Evolutionary conservation across 2,113 vertebrate species (phyloP), one percentile per base, ranked within the genome.

Genomic region (Ophthalmolycus amberensis): DNA sequence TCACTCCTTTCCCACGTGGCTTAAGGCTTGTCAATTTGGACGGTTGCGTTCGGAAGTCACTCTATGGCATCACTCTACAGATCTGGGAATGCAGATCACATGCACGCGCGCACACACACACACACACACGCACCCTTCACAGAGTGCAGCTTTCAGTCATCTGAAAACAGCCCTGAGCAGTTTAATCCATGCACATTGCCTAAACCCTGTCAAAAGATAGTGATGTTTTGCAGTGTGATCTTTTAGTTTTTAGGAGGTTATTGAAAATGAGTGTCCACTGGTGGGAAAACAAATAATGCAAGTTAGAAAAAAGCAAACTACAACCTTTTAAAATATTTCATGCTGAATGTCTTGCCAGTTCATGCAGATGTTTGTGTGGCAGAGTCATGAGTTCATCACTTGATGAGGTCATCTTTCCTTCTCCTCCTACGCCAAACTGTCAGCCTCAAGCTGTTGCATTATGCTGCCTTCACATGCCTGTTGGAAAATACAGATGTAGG

Each of bases 11-110:
- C 46, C 32, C 85, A 86, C 80, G 82, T 85, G 90, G 56, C 63
- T 81, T 65, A 52, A 38, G 66, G 16, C 32, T 40, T 78, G 77
- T 68, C 75, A 60, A 70, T 85, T 75, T 75, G 72, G 79, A 75
- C 70, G 77, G 77, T 88, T 77, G 59, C 65, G 75, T 72, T 86
- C 65, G 78, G 76, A 86, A 80, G 71, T 82, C 68, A 10, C 75
- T 37, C 76, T 85, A 58, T 34, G 5, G 5, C 79, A 84, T 84
- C 88, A 84, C 77, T 77, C 56, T 40, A 71, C 58, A 69, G 66
- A 67, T 64, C 75, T 46, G 56, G 48, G 46, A 77, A 56, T 34
- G n/a, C 32, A 25, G 11, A 58, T 29, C 64, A 46, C 34, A 54
- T 32, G 11, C 68, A 54, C 58, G 22, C 40, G 29, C 20, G 9